phyloP scores from a whole-genome alignment of 2,113 vertebrate species.

The Ailuropoda melanoleuca region DNA sequence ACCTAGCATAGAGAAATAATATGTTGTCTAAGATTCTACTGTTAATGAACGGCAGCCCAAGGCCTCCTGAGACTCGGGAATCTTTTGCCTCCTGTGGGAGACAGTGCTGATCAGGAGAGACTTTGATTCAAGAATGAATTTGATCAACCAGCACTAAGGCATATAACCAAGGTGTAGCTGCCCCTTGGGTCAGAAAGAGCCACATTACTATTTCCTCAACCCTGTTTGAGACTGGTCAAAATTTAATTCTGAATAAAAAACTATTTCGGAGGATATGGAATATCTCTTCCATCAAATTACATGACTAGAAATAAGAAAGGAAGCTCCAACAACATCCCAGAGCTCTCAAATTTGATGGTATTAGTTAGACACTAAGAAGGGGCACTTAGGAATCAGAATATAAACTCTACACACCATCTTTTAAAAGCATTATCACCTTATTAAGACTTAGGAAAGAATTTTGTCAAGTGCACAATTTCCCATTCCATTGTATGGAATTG shows the following conservation, averaged over 20 bases:
- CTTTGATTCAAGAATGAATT: not conserved
- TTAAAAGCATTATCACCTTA: not conserved
- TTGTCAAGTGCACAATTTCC: not conserved
- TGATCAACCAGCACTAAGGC: not conserved
- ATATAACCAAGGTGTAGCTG: not conserved
- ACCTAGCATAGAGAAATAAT: not conserved
- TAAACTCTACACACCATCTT: not conserved
- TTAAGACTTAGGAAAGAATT: not conserved
- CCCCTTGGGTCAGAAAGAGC: not conserved
- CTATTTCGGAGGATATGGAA: not conserved
- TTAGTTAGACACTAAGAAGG: not conserved
- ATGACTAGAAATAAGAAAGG: not conserved
- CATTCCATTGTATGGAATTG: not conserved
- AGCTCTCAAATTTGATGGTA: not conserved
- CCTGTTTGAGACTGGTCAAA: not conserved
- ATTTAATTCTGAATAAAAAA: constrained; percentile 5
- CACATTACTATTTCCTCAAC: not conserved
- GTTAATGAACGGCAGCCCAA: not conserved
- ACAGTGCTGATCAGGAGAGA: not conserved
- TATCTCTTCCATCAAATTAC: constrained; percentile 40
- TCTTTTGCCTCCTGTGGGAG: not conserved
- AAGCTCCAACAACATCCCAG: not conserved
- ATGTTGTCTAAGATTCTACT: not conserved
- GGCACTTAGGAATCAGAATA: not conserved
- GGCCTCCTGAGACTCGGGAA: not conserved